Percentiles rank a stretch among this genome's conserved stretches.
Evolutionary conservation across 2,888 invertebrate genomes (phyloP).

Genomic region (Rhopalosiphum nymphaeae): DNA sequence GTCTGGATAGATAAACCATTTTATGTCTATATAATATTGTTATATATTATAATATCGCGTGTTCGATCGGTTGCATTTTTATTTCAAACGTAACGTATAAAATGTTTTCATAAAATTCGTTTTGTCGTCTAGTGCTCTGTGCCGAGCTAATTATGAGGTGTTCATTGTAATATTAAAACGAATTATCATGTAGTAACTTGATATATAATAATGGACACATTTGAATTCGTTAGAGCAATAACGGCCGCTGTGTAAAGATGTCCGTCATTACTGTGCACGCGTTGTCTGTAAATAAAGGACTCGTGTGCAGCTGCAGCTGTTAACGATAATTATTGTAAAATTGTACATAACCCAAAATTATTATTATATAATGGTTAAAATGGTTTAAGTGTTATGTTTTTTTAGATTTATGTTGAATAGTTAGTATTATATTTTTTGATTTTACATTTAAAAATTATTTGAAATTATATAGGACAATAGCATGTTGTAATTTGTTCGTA

Average conservation of each 20-base stretch:
- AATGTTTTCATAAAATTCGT: background rate
- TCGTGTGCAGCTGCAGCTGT: background rate
- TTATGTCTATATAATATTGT: background rate
- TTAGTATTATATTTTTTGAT: background rate
- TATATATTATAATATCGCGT: background rate
- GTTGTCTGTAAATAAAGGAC: background rate
- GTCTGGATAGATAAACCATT: background rate
- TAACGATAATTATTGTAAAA: background rate
- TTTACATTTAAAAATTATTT: background rate
- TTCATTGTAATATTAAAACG: background rate
- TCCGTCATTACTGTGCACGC: background rate
- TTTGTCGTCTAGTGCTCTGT: background rate
- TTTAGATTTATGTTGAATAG: background rate
- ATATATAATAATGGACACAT: background rate
- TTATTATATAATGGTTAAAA: background rate
- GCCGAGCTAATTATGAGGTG: background rate
- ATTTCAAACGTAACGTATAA: background rate
- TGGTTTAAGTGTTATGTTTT: background rate
- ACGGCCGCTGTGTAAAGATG: background rate
- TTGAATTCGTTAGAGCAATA: background rate
- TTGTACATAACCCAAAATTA: background rate
- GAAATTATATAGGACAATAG: background rate
- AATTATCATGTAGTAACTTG: background rate
- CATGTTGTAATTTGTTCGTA: background rate
- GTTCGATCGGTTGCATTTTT: background rate